These are phyloP conservation scores for Dendroctonus valens DNA, from an alignment of 1,140 invertebrate species.

Conservation along the genomic window DNA sequence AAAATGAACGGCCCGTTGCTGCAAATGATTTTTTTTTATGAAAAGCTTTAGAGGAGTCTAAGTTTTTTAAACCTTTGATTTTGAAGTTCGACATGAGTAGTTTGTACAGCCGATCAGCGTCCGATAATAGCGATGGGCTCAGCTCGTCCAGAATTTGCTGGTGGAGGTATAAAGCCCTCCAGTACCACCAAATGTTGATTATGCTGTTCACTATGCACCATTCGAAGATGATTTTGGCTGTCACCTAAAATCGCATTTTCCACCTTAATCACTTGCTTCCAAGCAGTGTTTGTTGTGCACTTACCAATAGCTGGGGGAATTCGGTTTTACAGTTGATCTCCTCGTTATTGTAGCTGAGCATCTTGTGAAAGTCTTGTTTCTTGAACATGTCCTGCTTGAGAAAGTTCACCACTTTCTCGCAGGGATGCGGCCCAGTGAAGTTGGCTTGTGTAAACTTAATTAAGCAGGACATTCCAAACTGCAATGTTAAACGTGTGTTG, in stretches of 20 bases:
- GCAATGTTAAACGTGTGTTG: background rate
- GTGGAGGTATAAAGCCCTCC: conserved; percentile 69
- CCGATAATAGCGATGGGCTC: conserved; percentile 62
- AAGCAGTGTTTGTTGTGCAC: background rate
- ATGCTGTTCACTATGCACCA: conserved; percentile 45
- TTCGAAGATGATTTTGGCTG: conserved; percentile 63
- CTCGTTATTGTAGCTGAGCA: conserved; percentile 59
- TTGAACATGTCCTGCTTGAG: conserved; percentile 52
- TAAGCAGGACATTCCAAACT: conserved; percentile 60
- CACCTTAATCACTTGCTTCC: background rate
- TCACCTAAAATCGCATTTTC: conserved; percentile 8
- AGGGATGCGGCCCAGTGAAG: conserved; percentile 70
- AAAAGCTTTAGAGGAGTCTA: background rate
- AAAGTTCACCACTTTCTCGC: conserved; percentile 49
- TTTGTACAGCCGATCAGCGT: conserved; percentile 60
- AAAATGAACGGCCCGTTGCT: conserved; percentile 26
- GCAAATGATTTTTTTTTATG: conserved; percentile 18
- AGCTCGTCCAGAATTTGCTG: conserved; percentile 73
- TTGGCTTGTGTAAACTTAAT: conserved; percentile 77
- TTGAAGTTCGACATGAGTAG: conserved; percentile 46
- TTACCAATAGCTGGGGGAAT: conserved; percentile 63
- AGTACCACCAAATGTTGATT: conserved; percentile 67
- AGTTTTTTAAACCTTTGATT: conserved; percentile 30
- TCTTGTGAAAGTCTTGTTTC: conserved; percentile 49
- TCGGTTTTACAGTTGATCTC: conserved; percentile 65